Base-by-base conservation (phyloP, 2,113 vertebrate genomes). In the Astur gentilis region DNA sequence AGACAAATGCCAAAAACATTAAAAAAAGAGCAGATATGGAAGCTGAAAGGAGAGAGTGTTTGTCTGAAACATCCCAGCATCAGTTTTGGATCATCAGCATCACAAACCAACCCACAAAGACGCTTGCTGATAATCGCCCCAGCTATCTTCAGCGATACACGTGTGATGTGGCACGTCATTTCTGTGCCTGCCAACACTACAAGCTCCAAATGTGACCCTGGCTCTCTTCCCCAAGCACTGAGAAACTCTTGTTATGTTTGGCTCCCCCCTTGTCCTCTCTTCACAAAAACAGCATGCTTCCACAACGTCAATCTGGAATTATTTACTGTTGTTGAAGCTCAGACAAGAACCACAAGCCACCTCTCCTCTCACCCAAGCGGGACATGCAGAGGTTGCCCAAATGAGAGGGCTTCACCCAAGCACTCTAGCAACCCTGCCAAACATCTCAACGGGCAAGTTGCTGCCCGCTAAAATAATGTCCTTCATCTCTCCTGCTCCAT, bases 241-340 rank as follows among this genome's bases (percentile, higher is more conserved):
- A 54, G 94, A 81, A 87, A 47, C 45, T 91, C 66, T 27, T 97
- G 82, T 95, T 97, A 17, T 96, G 78, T 52, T 97, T 96, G 97
- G 96, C 94, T 95, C 32, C 11, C 15, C 1, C 13, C n/a, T 16
- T 55, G 78, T 79, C 54, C 49, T 93, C 89, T 38, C 47, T 80
- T 66, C 47, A 76, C 81, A 83, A 75, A 88, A 92, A 0, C 92
- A 96, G 90, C 92, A 95, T 0, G 2, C 85, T 97, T 88, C 91
- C 82, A 95, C 78, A 95, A 65, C 0, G 0, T 80, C 91, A 90
- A 17, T 90, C 91, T 93, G 94, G 91, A 93, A 86, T 80, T 93
- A 95, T 66, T 97, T 91, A 93, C 82, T 93, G 64, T 17, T 93
- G 90, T 18, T 88, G 82, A 93, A 92, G 79, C 87, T 73, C 60